Conservation (phyloP, 2,888 invertebrate species). For the Acanthosepion pharaonis region DNA sequence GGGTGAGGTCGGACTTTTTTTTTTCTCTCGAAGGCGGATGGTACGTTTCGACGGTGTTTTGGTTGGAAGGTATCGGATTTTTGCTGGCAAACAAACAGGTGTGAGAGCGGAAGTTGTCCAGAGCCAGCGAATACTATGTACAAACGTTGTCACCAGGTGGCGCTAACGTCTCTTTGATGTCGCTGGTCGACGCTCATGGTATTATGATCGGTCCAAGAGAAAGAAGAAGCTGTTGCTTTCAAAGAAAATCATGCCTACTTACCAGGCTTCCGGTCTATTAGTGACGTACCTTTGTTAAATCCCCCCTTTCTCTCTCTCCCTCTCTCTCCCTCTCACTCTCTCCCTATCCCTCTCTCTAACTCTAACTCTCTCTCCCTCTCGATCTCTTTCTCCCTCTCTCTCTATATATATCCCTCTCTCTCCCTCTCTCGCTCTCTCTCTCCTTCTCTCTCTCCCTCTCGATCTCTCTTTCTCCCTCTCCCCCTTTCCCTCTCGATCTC, state of each 20-base stretch:
- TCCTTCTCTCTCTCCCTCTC: background rate
- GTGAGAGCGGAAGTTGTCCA: background rate
- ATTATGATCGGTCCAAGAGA: background rate
- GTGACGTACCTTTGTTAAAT: no score
- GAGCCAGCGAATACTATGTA: background rate
- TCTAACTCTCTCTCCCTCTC: background rate
- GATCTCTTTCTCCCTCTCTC: background rate
- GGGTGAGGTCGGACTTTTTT: no score
- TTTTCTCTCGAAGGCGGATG: background rate
- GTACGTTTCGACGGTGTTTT: background rate
- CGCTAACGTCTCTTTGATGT: constrained; percentile 6
- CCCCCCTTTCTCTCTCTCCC: accelerated
- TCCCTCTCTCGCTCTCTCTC: background rate
- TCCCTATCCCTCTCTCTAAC: background rate
- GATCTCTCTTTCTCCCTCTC: background rate
- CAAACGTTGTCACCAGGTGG: background rate
- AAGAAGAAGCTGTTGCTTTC: background rate
- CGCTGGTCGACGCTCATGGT: background rate
- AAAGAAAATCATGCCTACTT: background rate
- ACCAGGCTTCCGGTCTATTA: background rate
- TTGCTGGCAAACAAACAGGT: background rate
- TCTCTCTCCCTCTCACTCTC: background rate
- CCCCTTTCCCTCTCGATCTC: background rate
- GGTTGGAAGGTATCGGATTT: background rate
- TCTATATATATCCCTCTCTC: background rate